Evolutionary conservation across 2,888 invertebrate species (phyloP), one percentile per base, ranked within the genome.

Genomic region (Eristalis pertinax): DNA sequence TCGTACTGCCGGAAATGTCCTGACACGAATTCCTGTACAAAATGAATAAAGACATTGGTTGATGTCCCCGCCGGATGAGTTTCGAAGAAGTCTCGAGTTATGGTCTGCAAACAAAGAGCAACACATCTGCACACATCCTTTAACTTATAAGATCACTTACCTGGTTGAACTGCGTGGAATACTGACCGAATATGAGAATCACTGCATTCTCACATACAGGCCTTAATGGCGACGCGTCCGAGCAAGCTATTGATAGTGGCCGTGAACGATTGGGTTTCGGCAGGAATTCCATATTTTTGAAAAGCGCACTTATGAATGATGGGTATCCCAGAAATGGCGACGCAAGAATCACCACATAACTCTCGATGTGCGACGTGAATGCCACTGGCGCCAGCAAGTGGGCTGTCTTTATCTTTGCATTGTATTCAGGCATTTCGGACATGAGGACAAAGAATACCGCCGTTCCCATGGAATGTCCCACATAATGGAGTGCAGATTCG

Each of bases 231-330:
- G 92, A 92, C 7, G 89, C 91, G 89, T 95, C 95, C 43, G 94
- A 94, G 91, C 97, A 97, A 0, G 96, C 88, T 5, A 93, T 94
- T 72, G 92, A 91, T 58, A 92, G 92, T 11, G 92, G 78, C 19
- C 88, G 90, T 35, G 91, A 90, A 15, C 91, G 81, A 29, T 90
- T 91, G 5, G 91, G 91, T 3, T 90, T 94, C 0, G 96, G 96
- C 83, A 95, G 88, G 80, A 97, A 95, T 89, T 97, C 96, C 69
- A 94, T 91, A 75, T 89, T 91, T 35, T 91, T 91, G 19, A 92
- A 76, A 4, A 92, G 83, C 89, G 91, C 91, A 68, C 90, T 91
- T 5, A 92, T 58, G 60, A 91, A 89, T 13, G 91, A 91, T 1
- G 91, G 91, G n/a, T 91, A 90, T 0, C 92, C 92, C 5, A 92